phyloP scores from a whole-genome alignment of 2,113 vertebrate genomes.

The Percina caprodes region DNA sequence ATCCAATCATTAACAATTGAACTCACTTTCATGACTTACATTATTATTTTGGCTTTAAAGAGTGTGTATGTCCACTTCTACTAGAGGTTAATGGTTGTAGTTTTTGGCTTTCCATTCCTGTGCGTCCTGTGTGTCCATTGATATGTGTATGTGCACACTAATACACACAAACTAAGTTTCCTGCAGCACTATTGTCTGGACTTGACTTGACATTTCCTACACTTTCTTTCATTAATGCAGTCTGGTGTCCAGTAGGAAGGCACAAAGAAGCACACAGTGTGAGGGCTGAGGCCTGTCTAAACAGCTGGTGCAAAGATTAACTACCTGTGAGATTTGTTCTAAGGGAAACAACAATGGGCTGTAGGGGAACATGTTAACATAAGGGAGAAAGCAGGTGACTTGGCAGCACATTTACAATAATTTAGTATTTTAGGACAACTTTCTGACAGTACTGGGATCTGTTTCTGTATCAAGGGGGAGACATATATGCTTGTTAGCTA shows the following conservation, averaged over 20 bases:
- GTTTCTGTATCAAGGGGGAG: constrained; percentile 2
- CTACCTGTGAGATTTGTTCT: constrained; percentile 44
- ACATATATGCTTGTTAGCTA: constrained; percentile 13
- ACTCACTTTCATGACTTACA: constrained; percentile 17
- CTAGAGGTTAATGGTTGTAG: constrained; percentile 8
- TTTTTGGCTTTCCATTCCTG: constrained; percentile 8
- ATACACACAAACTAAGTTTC: constrained; percentile 15
- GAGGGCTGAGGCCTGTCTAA: constrained; percentile 50
- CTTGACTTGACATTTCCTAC: constrained; percentile 45
- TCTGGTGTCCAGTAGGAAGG: constrained; percentile 32
- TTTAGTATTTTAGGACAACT: constrained; percentile 31
- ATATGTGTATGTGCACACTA: constrained; percentile 16
- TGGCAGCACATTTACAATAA: constrained; percentile 37
- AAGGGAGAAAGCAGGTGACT: constrained; percentile 19
- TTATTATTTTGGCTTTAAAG: constrained; percentile 55
- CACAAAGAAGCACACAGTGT: constrained; percentile 29
- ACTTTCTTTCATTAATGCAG: constrained; percentile 16
- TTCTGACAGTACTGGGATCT: constrained; percentile 38
- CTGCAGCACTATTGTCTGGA: constrained; percentile 44
- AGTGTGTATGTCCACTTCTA: constrained; percentile 30
- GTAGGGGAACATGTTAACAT: constrained; percentile 28
- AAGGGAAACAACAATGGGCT: constrained; percentile 39
- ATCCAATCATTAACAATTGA: constrained; percentile 53
- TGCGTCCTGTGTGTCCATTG: not conserved
- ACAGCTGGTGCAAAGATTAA: constrained; percentile 61